Percentiles rank a stretch among this genome's conserved stretches.
These are phyloP conservation scores for Chrysomela aeneicollis DNA, from an alignment of 2,888 invertebrate species.

Conservation along the genomic window DNA sequence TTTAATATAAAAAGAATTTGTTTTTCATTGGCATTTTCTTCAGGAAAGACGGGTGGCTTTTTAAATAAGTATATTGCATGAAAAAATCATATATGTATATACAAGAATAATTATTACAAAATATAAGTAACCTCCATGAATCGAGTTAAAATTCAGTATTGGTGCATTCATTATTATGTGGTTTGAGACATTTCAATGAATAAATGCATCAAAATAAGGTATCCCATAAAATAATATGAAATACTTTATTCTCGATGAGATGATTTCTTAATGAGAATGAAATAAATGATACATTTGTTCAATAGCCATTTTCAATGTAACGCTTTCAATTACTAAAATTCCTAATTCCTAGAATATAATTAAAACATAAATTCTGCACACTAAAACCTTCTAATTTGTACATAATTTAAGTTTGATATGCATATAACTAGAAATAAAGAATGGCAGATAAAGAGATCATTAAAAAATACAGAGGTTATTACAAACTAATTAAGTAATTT, in stretches of 20 bases:
- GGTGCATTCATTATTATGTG: conserved; percentile 43
- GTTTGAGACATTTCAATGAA: conserved; percentile 37
- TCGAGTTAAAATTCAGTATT: conserved; percentile 40
- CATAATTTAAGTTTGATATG: not conserved
- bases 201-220: not conserved
- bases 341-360: not conserved
- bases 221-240: not conserved
- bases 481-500: conserved; percentile 14
- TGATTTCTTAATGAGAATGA: not conserved
- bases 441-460: conserved; percentile 46
- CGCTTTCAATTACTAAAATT: not conserved
- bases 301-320: not conserved
- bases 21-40: conserved; percentile 39
- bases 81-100: conserved; percentile 30
- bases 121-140: conserved; percentile 38
- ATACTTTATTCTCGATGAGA: not conserved
- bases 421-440: conserved; percentile 18
- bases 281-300: not conserved
- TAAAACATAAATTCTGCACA: not conserved
- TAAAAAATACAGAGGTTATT: conserved; percentile 32
- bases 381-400: conserved; percentile 4
- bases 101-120: conserved; percentile 19
- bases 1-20: conserved; percentile 31
- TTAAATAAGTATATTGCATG: conserved; percentile 28
- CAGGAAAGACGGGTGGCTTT: conserved; percentile 42